Evolutionary conservation across 2,888 invertebrate species (phyloP), one percentile per base, ranked within the genome.

Genomic region (Hemithea aestivaria): DNA sequence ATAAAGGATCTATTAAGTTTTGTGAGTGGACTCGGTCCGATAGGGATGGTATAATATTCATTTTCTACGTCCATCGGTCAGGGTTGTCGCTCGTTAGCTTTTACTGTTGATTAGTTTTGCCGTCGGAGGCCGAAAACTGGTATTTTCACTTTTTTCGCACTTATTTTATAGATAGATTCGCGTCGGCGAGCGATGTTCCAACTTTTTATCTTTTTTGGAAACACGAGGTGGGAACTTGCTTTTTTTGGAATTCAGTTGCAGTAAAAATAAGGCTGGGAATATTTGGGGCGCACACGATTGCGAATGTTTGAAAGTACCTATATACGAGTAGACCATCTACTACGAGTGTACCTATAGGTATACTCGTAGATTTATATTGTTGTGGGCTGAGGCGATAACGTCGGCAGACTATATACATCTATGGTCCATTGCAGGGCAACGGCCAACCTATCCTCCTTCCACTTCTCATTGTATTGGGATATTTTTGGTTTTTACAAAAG

Each of bases 31-130:
- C 9, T 12, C 8, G 5, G 12, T 44, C 32, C 38, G 48, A 48
- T 47, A 35, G 25, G 21, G 27, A 23, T 28, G 27, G 25, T 7
- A 35, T 29, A 12, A 20, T 32, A 31, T 44, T 51, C 28, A 58
- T 60, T 52, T 62, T 62, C 55, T 57, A 58, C 45, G 30, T 40
- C 38, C 35, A 32, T 30, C 33, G 43, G 39, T 38, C 50, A 57
- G 50, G 48, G 57, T 39, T 56, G 62, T 43, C 43, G 45, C 51
- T 55, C 63, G 62, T 65, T 64, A 58, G 50, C 58, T 58, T 58
- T 56, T 48, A 56, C 54, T 56, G 65, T 63, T 66, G 64, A 66
- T 66, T 66, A 65, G 66, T 64, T 66, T 58, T 52, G 50, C 50
- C 16, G 29, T n/a, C 45, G 35, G 25, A 26, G 20, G 36, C 40